Conservation (phyloP, 2,888 invertebrate species). For the Sesia bembeciformis region DNA sequence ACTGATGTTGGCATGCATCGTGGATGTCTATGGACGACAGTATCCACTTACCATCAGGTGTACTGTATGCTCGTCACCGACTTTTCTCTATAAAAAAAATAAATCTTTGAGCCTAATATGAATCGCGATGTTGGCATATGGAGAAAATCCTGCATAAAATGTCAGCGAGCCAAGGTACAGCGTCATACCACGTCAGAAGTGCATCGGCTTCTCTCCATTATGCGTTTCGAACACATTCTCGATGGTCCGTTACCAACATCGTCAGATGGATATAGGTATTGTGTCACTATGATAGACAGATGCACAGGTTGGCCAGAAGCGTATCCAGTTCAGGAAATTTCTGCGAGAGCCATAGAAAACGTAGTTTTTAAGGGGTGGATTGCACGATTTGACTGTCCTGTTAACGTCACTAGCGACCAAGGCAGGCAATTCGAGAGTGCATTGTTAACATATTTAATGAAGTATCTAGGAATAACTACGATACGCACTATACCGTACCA, state of each 20-base stretch:
- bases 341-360: not conserved
- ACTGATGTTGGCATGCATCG: no score
- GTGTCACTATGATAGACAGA: constrained; percentile 14
- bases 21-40: no score
- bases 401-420: constrained; percentile 9
- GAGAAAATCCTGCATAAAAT: not conserved
- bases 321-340: constrained; percentile 9
- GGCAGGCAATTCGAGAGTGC: constrained; percentile 11
- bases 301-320: constrained; percentile 17
- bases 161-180: not conserved
- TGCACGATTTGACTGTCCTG: no score
- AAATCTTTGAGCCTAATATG: no score
- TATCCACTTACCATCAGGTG: no score
- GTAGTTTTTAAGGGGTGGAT: not conserved
- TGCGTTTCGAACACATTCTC: constrained; percentile 14
- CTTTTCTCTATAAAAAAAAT: no score
- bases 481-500: constrained; percentile 12
- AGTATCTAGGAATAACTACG: constrained; percentile 9
- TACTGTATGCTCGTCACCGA: no score
- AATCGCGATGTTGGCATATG: not conserved
- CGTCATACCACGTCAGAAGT: constrained; percentile 1
- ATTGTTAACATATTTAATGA: constrained; percentile 8
- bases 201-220: constrained; percentile 3
- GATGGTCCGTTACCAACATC: constrained; percentile 14
- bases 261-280: constrained; percentile 9